A percentile compares a stretch with the other conserved stretches of the same genome.
These are phyloP conservation scores for Silurus lanzhouensis DNA, from an alignment of 2,797 vertebrate species.

Conservation along the genomic window DNA sequence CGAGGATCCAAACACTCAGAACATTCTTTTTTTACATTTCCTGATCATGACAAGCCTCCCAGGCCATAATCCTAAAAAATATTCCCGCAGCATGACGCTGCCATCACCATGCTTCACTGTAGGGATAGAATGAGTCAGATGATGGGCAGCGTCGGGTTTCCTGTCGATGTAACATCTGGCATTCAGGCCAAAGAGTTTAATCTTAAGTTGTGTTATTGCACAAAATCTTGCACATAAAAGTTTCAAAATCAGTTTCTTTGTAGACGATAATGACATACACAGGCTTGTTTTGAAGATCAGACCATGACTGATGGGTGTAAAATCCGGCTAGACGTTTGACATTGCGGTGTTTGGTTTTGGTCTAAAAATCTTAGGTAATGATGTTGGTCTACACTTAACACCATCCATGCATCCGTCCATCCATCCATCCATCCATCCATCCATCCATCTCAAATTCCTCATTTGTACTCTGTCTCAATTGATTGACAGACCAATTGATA, in stretches of 20 bases:
- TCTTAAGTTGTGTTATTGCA: not conserved
- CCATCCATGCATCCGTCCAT: too few relatives aligned
- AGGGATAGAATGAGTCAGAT: not conserved
- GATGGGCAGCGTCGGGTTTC: not conserved
- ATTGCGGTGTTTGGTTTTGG: not conserved
- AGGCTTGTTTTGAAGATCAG: not conserved
- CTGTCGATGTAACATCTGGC: slow-evolving; percentile 16
- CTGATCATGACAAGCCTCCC: not conserved
- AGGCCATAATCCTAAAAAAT: slow-evolving; percentile 6
- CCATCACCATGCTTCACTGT: slow-evolving; percentile 1
- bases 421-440: too few relatives aligned
- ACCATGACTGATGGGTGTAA: not conserved
- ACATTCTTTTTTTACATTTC: too few relatives aligned
- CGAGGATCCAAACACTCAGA: too few relatives aligned
- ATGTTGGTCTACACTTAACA: too few relatives aligned
- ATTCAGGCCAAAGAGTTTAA: not conserved
- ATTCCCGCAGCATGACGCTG: not conserved
- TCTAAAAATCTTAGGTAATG: not conserved
- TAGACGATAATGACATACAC: not conserved
- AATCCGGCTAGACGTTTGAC: not conserved
- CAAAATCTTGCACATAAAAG: not conserved
- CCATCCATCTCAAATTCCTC: too few relatives aligned
- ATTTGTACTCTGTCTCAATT: too few relatives aligned
- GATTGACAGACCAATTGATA: too few relatives aligned
- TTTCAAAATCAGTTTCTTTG: not conserved